Base-by-base conservation (phyloP, 2,113 vertebrate species). In the Protobothrops mucrosquamatus region DNA sequence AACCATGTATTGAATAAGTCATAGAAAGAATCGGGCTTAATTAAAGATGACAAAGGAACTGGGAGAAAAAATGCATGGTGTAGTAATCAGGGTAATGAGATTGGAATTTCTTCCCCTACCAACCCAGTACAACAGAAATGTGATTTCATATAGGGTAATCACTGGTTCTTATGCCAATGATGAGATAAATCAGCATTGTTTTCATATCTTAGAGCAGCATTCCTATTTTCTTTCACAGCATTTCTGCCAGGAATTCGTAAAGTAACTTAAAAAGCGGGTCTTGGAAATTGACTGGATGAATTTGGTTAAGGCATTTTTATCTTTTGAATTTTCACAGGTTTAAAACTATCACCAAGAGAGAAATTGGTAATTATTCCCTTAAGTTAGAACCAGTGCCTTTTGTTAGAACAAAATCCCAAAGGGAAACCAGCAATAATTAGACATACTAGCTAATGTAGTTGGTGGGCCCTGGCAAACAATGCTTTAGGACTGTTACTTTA, bases 41-140 rank as follows among this genome's bases (percentile, higher is more conserved):
- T 92, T 94, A 96, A 90, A 97, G 95, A 89, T 96, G 96, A 96
- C 93, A 97, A 96, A 97, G 97, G 97, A 97, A 97, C 96, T 96
- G 95, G 93, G 81, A 90, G 95, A 94, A 95, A 81, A 93, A 91
- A 97, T 96, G 92, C 91, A 94, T 85, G 94, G 85, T 95, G 95
- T 51, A 96, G 92, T 90, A 93, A 90, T 91, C 85, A 92, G n/a
- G 90, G 93, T n/a, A 95, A 91, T 57, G 55, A 56, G 88, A 57
- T 56, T 57, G n/a, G 34, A 59, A 89, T 43, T 89, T 39, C 20
- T 43, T 89, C 22, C 29, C n/a, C 86, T 87, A 87, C 51, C 86
- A 54, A 29, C n/a, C 12, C 86, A 87, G 26, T 29, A 52, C 26
- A 87, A 14, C 18, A 15, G 26, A 52, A 48, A 87, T 14, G 86